Percentiles rank a stretch among this genome's conserved stretches.
Evolutionary conservation across 2,797 vertebrate species (phyloP).

Genomic region (Sebastes hopkinsi): DNA sequence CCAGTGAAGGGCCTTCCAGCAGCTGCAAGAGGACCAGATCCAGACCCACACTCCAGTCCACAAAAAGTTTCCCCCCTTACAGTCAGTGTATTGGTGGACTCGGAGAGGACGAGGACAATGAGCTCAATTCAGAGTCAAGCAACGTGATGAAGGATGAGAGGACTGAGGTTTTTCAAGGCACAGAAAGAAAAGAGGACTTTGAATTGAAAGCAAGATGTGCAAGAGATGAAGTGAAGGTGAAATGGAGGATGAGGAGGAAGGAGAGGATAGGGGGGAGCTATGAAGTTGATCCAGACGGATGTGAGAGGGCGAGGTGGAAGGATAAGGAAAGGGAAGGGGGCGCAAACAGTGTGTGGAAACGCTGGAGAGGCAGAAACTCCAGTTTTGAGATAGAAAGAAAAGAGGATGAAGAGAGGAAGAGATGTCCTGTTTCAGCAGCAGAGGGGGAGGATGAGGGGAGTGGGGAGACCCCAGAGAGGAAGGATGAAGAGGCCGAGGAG

Average conservation of each 20-base stretch:
- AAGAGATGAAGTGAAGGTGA: constrained; percentile 50
- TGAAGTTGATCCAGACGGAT: constrained; percentile 35
- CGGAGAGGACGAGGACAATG: constrained; percentile 23
- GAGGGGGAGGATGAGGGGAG: constrained; percentile 9
- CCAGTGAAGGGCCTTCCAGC: constrained; percentile 12
- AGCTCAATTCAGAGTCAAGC: not conserved
- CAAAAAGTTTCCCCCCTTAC: constrained; percentile 77
- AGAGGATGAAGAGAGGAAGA: not conserved
- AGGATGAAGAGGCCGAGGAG: not conserved
- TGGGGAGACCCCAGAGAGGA: not conserved
- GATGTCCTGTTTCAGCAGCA: not conserved
- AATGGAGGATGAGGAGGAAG: constrained; percentile 61
- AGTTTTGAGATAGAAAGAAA: constrained; percentile 28
- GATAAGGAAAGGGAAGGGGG: not conserved
- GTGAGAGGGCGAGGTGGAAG: constrained; percentile 30
- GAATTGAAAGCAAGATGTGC: constrained; percentile 11
- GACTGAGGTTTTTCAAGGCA: not conserved
- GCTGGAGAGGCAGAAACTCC: constrained; percentile 16
- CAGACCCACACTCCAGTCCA: constrained; percentile 68
- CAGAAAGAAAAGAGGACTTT: constrained; percentile 32
- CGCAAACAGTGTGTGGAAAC: constrained; percentile 16
- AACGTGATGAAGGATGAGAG: not conserved
- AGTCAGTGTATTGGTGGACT: constrained; percentile 69
- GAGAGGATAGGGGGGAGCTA: constrained; percentile 53
- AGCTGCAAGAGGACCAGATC: constrained; percentile 25